Evolutionary conservation across 1,140 invertebrate species (phyloP), one percentile per base, ranked within the genome.

Genomic region (Brachionus manjavacas): DNA sequence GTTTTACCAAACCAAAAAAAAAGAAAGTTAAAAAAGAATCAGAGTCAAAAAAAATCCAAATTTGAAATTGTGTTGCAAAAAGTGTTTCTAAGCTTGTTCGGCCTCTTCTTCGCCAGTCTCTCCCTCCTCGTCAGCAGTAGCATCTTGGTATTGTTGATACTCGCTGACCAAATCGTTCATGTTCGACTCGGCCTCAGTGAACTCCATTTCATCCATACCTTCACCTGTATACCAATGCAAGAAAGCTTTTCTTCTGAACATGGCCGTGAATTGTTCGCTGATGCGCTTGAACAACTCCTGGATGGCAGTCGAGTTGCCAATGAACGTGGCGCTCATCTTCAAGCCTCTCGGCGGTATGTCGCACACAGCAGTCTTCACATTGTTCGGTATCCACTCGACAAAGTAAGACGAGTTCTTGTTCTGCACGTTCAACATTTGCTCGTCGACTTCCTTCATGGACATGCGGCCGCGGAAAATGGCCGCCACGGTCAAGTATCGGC

Each of bases 401-500:
- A 92, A 93, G 87, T 96, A 93, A 85, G 86, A 88, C 85, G 93
- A 94, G 89, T 96, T 96, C 90, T 96, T 96, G 90, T 95, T 95
- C 88, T 96, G 95, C 83, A 95, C 92, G 85, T 93, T 94, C 80
- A 94, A 86, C 89, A 91, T 91, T 87, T 91, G 94, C 84, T 91
- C 90, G 86, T 95, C 94, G 8, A 92, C 93, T 88, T 96, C 95
- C 90, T 96, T 96, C 95, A 97, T 97, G 25, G 95, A 96, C 95
- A 98, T 97, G 72, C 94, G 91, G 35, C 91, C 96, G 81, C 95
- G 92, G 93, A 97, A 98, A 86, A 98, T 94, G 66, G 95, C 94
- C 8, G 96, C 96, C 1, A 96, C 92, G 0, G 96, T 97, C 14
- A 98, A 91, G 89, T 97, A 98, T 79, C 95, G 92, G 28, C 95